A percentile compares a stretch with the other conserved stretches of the same genome.
These are phyloP conservation scores for Vidua macroura DNA, from an alignment of 2,113 vertebrate genomes.

Conservation along the genomic window DNA sequence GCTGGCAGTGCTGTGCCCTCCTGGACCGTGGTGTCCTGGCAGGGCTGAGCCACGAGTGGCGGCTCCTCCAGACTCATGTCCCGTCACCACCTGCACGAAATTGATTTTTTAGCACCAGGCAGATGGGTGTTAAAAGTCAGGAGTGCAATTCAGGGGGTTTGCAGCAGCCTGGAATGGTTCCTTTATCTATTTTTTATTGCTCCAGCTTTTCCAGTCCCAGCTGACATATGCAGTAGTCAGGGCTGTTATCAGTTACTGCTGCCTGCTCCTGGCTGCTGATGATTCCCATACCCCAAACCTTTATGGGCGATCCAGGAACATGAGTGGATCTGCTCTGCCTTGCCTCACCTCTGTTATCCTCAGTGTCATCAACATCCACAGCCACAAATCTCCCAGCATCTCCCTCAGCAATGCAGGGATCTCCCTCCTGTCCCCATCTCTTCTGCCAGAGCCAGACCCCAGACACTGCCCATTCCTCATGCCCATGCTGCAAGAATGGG, in stretches of 20 bases:
- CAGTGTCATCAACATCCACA: not conserved
- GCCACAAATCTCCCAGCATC: not conserved
- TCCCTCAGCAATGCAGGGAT: not conserved
- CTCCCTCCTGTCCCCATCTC: not conserved
- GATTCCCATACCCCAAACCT: not conserved
- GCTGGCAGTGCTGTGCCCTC: not conserved
- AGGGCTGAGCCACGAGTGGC: not conserved
- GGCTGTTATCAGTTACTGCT: not conserved
- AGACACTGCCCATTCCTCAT: not conserved
- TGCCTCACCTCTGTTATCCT: not conserved
- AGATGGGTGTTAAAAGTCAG: not conserved
- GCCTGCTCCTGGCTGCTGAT: not conserved
- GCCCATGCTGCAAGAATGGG: not conserved
- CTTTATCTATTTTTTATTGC: conserved; percentile 1
- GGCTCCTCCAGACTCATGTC: rapidly evolving
- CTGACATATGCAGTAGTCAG: rapidly evolving
- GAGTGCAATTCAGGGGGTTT: not conserved
- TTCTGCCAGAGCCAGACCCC: not conserved
- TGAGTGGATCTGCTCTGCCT: not conserved
- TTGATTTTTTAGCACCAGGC: not conserved
- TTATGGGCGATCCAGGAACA: not conserved
- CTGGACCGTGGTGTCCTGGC: rapidly evolving
- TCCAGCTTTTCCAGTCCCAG: not conserved
- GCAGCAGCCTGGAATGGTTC: not conserved
- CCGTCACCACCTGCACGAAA: not conserved